These are phyloP conservation scores for Sphaeramia orbicularis DNA, from an alignment of 2,797 vertebrate genomes.

Conservation along the genomic window DNA sequence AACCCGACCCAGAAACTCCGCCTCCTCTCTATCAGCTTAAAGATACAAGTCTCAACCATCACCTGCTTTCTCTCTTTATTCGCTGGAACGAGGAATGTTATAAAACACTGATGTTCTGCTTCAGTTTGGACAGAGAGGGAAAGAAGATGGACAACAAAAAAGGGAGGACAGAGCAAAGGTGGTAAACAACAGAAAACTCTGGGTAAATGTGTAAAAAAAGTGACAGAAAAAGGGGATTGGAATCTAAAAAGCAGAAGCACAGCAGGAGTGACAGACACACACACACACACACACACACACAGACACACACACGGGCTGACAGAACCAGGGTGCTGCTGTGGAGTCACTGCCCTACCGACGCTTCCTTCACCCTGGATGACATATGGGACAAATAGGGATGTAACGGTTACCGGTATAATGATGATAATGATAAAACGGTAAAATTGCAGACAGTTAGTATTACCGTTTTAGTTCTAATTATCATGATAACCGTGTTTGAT, in stretches of 20 bases:
- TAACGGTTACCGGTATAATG: too few relatives aligned
- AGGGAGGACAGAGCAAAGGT: conserved; percentile 8
- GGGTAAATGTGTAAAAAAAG: conserved; percentile 20
- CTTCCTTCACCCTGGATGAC: conserved; percentile 15
- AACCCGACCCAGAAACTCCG: conserved; percentile 48
- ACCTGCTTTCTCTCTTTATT: conserved; percentile 24
- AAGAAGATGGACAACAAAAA: conserved; percentile 1
- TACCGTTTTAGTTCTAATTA: too few relatives aligned
- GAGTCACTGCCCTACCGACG: too few relatives aligned
- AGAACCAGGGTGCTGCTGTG: conserved; percentile 72
- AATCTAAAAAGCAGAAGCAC: conserved; percentile 33
- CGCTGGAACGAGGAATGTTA: conserved; percentile 5
- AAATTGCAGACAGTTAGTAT: too few relatives aligned
- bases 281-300: too few relatives aligned
- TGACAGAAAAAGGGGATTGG: background rate
- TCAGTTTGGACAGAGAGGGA: background rate
- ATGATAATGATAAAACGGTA: too few relatives aligned
- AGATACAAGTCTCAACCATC: conserved; percentile 26
- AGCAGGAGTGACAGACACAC: conserved; percentile 39
- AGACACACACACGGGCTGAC: too few relatives aligned
- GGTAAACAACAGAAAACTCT: background rate
- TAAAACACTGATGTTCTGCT: conserved; percentile 34
- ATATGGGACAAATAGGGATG: conserved; percentile 29
- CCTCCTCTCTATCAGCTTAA: conserved; percentile 35
- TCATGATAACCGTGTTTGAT: too few relatives aligned